phyloP scores from a whole-genome alignment of 2,797 vertebrate species.

The Silurus lanzhouensis region DNA sequence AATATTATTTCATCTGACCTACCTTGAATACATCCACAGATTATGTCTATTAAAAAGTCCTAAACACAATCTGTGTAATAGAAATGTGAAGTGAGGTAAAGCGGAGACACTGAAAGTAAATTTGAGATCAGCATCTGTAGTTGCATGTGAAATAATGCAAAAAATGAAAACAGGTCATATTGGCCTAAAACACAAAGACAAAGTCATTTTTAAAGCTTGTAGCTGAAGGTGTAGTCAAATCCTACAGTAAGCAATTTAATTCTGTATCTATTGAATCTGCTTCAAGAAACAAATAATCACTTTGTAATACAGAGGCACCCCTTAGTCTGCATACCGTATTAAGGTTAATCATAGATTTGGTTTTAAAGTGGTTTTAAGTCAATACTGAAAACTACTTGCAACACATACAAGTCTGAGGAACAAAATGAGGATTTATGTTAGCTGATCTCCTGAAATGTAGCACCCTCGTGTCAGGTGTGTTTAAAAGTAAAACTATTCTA shows the following conservation, averaged over 20 bases:
- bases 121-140: background rate
- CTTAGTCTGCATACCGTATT: background rate
- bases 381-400: conserved; percentile 1
- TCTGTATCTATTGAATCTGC: background rate
- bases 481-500: background rate
- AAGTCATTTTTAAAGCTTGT: background rate
- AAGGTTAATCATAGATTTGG: conserved; percentile 14
- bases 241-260: background rate
- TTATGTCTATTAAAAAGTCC: background rate
- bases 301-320: background rate
- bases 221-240: background rate
- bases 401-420: conserved; percentile 26
- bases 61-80: background rate
- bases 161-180: background rate
- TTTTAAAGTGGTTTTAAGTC: background rate
- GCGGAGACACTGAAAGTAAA: background rate
- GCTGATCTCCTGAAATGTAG: background rate
- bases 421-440: background rate
- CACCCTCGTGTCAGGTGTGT: background rate
- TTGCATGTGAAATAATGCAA: background rate
- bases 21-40: background rate
- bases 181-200: background rate
- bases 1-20: background rate
- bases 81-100: background rate
- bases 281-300: background rate